Evolutionary conservation across 2,888 invertebrate genomes (phyloP).

Genomic region (Athetis lepigone): DNA sequence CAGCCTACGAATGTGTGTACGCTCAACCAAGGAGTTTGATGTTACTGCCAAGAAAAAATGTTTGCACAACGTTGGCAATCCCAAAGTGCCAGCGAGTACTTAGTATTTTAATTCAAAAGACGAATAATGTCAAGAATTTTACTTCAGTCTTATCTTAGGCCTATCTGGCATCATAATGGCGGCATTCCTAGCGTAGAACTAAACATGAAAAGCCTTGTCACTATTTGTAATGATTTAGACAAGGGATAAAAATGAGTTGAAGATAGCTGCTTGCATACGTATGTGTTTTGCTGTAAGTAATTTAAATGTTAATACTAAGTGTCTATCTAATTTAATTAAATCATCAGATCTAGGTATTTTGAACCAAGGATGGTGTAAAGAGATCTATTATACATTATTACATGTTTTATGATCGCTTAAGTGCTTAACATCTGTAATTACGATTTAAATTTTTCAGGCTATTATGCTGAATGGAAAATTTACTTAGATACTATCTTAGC

Average conservation of each 20-base stretch:
- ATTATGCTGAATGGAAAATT: slow-evolving; percentile 26
- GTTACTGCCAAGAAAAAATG: neutral
- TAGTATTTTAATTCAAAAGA: neutral
- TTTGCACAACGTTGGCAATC: neutral
- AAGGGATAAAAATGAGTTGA: neutral
- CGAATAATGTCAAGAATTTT: neutral
- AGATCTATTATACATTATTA: slow-evolving; percentile 8
- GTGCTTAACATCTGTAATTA: slow-evolving; percentile 15
- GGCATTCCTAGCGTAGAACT: neutral
- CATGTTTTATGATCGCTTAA: slow-evolving; percentile 4
- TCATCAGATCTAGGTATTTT: slow-evolving; percentile 30
- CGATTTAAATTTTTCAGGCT: slow-evolving; percentile 19
- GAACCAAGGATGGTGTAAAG: slow-evolving; percentile 27
- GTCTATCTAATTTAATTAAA: slow-evolving; percentile 12
- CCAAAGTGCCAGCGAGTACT: neutral
- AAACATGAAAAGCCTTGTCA: neutral
- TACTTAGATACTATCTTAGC: slow-evolving; percentile 2
- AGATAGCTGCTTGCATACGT: neutral
- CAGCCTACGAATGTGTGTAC: slow-evolving; percentile 69
- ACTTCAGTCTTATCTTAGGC: neutral
- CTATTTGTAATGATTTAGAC: neutral
- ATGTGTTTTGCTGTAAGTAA: neutral
- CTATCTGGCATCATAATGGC: neutral
- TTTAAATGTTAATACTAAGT: neutral
- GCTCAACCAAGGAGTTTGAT: slow-evolving; percentile 8